Evolutionary conservation across 2,888 invertebrate genomes (phyloP).

Genomic region (Cheilosia urbana): DNA sequence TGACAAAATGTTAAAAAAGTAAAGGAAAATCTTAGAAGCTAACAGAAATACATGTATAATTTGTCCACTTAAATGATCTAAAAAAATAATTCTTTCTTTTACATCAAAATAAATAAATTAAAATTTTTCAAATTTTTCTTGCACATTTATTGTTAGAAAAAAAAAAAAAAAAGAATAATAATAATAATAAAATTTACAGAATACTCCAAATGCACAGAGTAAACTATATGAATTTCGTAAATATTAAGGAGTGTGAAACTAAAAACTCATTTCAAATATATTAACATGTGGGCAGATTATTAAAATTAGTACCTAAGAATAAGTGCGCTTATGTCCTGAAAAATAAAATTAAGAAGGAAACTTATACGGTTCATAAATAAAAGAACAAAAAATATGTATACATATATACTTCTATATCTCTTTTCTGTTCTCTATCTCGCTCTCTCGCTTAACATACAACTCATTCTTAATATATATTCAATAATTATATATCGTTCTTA

Average conservation of each 20-base stretch:
- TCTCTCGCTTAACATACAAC: conserved; percentile 59
- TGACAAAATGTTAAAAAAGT: conserved; percentile 6
- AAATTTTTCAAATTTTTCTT: conserved; percentile 3
- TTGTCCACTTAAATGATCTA: conserved; percentile 48
- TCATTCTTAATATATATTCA: conserved; percentile 51
- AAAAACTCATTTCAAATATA: conserved; percentile 7
- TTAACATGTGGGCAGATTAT: conserved; percentile 13
- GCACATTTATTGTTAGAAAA: not conserved
- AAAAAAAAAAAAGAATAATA: not conserved
- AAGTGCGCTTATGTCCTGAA: conserved; percentile 47
- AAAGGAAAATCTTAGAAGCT: conserved; percentile 15
- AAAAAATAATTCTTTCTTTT: conserved; percentile 22
- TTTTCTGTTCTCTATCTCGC: conserved; percentile 2
- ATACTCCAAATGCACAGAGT: not conserved
- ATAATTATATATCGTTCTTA: conserved; percentile 56
- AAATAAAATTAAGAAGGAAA: conserved; percentile 47
- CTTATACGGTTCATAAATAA: conserved; percentile 12
- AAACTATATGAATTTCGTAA: not conserved
- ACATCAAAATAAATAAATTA: conserved; percentile 57
- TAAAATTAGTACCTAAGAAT: not conserved
- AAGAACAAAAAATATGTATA: conserved; percentile 44
- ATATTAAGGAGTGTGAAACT: conserved; percentile 1
- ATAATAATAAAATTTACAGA: conserved; percentile 1
- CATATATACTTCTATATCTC: conserved; percentile 43
- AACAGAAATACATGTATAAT: conserved; percentile 39